Evolutionary conservation across 2,888 invertebrate species (phyloP).

Genomic region (Sialis fuliginosa): DNA sequence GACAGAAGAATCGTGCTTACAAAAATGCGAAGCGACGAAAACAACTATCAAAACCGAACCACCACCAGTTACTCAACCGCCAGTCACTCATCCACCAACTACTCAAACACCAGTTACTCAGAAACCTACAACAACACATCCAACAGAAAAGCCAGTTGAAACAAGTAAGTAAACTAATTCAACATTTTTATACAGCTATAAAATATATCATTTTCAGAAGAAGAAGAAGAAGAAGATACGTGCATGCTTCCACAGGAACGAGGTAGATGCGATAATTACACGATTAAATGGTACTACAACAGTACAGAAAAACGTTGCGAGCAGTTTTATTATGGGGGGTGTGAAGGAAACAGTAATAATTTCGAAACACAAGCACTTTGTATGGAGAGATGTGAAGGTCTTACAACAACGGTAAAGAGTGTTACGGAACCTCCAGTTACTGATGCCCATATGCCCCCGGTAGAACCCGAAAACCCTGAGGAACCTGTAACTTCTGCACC

Average conservation of each 20-base stretch:
- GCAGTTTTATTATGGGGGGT: conserved; percentile 65
- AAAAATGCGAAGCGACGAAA: conserved; percentile 34
- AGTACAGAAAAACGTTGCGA: conserved; percentile 51
- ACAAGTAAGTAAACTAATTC: neutral
- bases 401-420: conserved; percentile 10
- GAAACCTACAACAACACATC: neutral
- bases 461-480: conserved; percentile 3
- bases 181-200: neutral
- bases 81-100: neutral
- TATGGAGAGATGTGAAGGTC: conserved; percentile 44
- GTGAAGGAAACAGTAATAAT: conserved; percentile 66
- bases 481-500: conserved; percentile 2
- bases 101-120: neutral
- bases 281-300: conserved; percentile 55
- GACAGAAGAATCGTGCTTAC: conserved; percentile 44
- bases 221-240: conserved; percentile 22
- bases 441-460: conserved; percentile 4
- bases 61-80: conserved; percentile 11
- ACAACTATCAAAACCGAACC: conserved; percentile 20
- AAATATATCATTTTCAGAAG: no score
- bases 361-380: conserved; percentile 53
- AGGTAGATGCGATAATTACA: conserved; percentile 45
- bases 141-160: neutral
- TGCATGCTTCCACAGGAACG: conserved; percentile 57
- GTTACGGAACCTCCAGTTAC: no score